Conservation (phyloP, 2,888 invertebrate genomes). For the Drosophila tripunctata region DNA sequence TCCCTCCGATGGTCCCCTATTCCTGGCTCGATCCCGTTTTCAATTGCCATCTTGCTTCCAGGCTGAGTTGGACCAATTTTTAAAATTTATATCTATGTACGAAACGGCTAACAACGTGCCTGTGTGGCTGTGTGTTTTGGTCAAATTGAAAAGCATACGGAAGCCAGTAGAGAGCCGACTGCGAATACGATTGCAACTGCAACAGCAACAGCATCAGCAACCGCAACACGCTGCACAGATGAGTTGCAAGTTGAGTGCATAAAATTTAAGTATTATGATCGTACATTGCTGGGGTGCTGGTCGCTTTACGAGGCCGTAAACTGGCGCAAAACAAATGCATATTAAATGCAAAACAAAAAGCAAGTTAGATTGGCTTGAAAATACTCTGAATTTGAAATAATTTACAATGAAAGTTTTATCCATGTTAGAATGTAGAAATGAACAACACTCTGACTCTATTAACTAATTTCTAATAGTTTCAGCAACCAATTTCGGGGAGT, state of each 20-base stretch:
- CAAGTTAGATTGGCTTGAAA: not conserved
- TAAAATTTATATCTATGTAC: constrained; percentile 73
- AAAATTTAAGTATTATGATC: constrained; percentile 77
- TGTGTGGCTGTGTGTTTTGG: constrained; percentile 23
- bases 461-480: not conserved
- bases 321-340: constrained; percentile 48
- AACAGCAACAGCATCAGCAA: constrained; percentile 1
- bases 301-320: constrained; percentile 69
- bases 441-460: no score
- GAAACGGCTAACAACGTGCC: constrained; percentile 64
- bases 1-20: constrained; percentile 1
- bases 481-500: constrained; percentile 2
- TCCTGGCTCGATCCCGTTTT: constrained; percentile 42
- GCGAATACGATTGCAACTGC: not conserved
- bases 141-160: constrained; percentile 54
- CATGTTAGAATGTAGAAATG: no score
- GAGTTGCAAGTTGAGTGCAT: constrained; percentile 57
- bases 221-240: constrained; percentile 17
- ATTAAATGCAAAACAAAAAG: constrained; percentile 24
- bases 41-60: constrained; percentile 48
- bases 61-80: constrained; percentile 68
- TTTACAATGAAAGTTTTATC: no score
- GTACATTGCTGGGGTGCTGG: constrained; percentile 45
- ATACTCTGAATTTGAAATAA: not conserved
- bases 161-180: constrained; percentile 33